phyloP scores from a whole-genome alignment of 2,797 vertebrate genomes.

The Hydrolagus colliei region DNA sequence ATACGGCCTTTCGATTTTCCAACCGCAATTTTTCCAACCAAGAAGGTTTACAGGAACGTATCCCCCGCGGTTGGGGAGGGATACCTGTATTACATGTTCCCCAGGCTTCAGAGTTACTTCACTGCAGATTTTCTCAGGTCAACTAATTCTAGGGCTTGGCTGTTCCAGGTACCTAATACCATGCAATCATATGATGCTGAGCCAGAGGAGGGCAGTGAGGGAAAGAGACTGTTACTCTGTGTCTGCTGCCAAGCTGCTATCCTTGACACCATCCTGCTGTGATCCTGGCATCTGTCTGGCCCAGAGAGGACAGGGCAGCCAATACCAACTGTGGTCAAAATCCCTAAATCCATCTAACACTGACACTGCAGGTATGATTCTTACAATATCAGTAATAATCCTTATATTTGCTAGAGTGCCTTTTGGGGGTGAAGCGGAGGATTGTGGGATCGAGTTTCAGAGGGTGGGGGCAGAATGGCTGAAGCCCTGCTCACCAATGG shows the following conservation, averaged over 20 bases:
- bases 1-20: too few species aligned
- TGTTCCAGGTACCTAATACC: slow-evolving; percentile 86
- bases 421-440: too few species aligned
- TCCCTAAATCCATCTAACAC: slow-evolving; percentile 41
- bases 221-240: slow-evolving; percentile 88
- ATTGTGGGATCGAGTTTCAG: too few species aligned
- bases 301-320: slow-evolving; percentile 67
- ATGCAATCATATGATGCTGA: slow-evolving; percentile 96
- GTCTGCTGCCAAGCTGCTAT: slow-evolving; percentile 83
- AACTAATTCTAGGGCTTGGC: slow-evolving; percentile 8
- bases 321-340: slow-evolving; percentile 82
- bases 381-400: too few species aligned
- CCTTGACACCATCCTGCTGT: slow-evolving; percentile 84
- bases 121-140: neutral
- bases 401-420: too few species aligned
- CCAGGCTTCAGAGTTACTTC: neutral
- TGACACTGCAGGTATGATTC: slow-evolving; percentile 44
- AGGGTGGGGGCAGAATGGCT: too few species aligned
- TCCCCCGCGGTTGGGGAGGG: neutral
- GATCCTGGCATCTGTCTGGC: slow-evolving; percentile 70
- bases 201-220: slow-evolving; percentile 79
- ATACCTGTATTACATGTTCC: neutral
- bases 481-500: too few species aligned
- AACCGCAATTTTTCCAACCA: too few species aligned
- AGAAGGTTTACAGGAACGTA: too few species aligned